Evolutionary conservation across 2,113 vertebrate species (phyloP).

Genomic region (Ameiurus melas): DNA sequence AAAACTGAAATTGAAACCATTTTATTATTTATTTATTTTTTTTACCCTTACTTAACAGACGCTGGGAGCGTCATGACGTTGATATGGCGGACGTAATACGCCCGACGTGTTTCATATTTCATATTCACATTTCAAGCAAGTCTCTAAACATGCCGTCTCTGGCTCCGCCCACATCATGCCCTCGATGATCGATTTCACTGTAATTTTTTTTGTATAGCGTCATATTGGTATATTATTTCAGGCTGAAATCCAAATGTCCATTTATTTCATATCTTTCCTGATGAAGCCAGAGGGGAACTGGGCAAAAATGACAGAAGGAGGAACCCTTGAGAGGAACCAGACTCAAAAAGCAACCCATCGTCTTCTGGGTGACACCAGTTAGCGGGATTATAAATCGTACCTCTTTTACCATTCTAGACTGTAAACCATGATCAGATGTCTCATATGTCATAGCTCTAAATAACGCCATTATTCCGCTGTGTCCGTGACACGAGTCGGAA

Average conservation of each 20-base stretch:
- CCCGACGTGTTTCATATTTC: neutral
- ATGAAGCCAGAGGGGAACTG: neutral
- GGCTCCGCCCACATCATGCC: neutral
- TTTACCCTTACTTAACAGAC: neutral
- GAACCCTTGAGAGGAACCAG: neutral
- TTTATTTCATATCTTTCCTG: neutral
- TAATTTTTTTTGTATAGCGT: neutral
- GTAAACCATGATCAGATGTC: neutral
- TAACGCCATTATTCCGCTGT: neutral
- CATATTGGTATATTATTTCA: neutral
- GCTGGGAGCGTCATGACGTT: too few relatives aligned
- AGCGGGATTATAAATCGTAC: neutral
- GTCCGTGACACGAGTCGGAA: neutral
- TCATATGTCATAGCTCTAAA: neutral
- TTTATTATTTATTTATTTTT: neutral
- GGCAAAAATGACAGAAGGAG: neutral
- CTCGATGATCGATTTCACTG: neutral
- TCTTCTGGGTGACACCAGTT: neutral
- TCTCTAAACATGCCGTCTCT: neutral
- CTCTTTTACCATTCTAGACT: neutral
- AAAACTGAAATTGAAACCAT: neutral
- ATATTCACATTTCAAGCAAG: neutral
- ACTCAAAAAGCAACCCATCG: neutral
- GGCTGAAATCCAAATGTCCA: neutral
- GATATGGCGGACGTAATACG: neutral